Evolutionary conservation across 1,140 invertebrate genomes (phyloP).

Genomic region (Lucilia cuprina): DNA sequence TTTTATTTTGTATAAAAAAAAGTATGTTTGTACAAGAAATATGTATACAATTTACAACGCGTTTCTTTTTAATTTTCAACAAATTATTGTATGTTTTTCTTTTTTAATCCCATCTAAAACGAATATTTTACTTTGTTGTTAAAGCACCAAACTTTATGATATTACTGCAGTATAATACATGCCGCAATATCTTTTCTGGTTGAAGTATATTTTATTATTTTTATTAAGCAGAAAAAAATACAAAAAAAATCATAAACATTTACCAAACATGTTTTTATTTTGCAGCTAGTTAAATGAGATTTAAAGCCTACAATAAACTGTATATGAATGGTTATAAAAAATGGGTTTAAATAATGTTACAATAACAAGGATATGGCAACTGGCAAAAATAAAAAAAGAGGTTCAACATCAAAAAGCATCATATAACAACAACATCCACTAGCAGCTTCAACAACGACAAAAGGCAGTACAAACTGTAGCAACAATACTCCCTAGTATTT

Average conservation of each 20-base stretch:
- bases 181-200: constrained; percentile 5
- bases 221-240: neutral
- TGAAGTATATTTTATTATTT: neutral
- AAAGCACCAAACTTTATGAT: constrained; percentile 13
- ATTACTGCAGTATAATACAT: constrained; percentile 23
- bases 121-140: too few species aligned
- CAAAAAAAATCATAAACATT: neutral
- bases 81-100: neutral
- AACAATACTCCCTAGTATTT: neutral
- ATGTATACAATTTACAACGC: too few species aligned
- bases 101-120: neutral
- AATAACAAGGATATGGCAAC: neutral
- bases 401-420: neutral
- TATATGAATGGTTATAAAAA: constrained; percentile 23
- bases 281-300: constrained; percentile 28
- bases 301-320: constrained; percentile 29
- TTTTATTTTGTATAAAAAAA: neutral
- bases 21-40: neutral
- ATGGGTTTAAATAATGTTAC: constrained; percentile 21
- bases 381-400: neutral
- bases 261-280: constrained; percentile 10
- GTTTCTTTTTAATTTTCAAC: too few species aligned
- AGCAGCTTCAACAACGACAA: neutral
- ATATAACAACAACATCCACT: neutral
- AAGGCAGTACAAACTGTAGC: neutral